Conservation (phyloP, 2,888 invertebrate genomes). For the Anaspis maculata region DNA sequence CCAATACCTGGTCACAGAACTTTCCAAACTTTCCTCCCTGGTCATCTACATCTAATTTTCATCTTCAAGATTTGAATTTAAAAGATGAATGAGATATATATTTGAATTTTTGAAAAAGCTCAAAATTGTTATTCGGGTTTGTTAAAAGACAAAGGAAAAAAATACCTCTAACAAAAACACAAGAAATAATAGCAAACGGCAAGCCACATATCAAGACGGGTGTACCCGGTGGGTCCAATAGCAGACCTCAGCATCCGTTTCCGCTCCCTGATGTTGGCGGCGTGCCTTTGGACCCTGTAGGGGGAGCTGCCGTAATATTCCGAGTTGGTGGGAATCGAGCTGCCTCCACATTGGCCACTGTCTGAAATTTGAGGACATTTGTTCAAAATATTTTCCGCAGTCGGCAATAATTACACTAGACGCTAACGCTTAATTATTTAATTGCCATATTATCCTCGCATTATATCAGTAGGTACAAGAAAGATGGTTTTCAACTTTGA, state of each 20-base stretch:
- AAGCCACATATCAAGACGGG: slow-evolving; percentile 36
- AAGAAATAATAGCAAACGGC: slow-evolving; percentile 14
- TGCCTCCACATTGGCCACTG: slow-evolving; percentile 29
- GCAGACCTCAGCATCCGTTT: slow-evolving; percentile 97
- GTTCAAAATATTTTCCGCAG: too few relatives aligned
- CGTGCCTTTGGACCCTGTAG: slow-evolving; percentile 83
- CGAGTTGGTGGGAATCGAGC: slow-evolving; percentile 36
- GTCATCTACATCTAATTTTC: too few relatives aligned
- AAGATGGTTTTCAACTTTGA: too few relatives aligned
- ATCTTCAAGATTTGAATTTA: too few relatives aligned
- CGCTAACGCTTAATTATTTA: too few relatives aligned
- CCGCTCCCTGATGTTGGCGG: slow-evolving; percentile 93
- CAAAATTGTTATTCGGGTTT: not conserved
- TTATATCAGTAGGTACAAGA: too few relatives aligned
- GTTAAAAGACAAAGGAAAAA: slow-evolving; percentile 9
- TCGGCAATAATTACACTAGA: too few relatives aligned
- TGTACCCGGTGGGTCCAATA: slow-evolving; percentile 68
- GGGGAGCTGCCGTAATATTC: slow-evolving; percentile 66
- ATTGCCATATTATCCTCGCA: too few relatives aligned
- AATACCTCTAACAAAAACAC: slow-evolving; percentile 19
- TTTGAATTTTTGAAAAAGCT: too few relatives aligned
- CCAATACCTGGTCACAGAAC: too few relatives aligned
- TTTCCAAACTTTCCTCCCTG: too few relatives aligned
- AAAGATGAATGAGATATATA: too few relatives aligned
- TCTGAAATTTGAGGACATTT: slow-evolving; percentile 20